Percentiles rank a stretch among this genome's conserved stretches.
Evolutionary conservation across 2,888 invertebrate genomes (phyloP).

Genomic region (Neelides folsomi): DNA sequence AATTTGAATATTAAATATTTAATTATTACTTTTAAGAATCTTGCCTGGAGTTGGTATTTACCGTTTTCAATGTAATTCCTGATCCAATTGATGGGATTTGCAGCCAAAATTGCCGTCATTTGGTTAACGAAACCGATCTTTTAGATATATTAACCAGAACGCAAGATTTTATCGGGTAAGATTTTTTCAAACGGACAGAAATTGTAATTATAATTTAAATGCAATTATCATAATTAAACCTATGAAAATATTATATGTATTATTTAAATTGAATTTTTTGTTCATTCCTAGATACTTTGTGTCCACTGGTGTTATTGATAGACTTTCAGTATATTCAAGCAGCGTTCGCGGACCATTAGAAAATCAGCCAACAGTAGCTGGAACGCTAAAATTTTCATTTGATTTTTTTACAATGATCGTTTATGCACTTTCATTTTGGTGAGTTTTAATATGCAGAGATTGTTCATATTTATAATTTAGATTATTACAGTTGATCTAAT

Average conservation of each 20-base stretch:
- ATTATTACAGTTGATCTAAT: too few relatives aligned
- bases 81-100: constrained; percentile 28
- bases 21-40: constrained; percentile 17
- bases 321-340: constrained; percentile 55
- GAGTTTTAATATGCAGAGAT: too few relatives aligned
- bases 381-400: constrained; percentile 43
- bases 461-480: too few relatives aligned
- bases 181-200: constrained; percentile 1
- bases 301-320: constrained; percentile 65
- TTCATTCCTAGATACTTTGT: constrained; percentile 73
- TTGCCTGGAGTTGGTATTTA: constrained; percentile 20
- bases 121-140: constrained; percentile 8
- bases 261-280: constrained; percentile 37
- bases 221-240: not conserved
- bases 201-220: not conserved
- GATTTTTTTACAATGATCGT: constrained; percentile 43
- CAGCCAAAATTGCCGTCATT: constrained; percentile 11
- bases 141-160: constrained; percentile 16
- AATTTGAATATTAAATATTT: not conserved
- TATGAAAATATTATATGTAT: not conserved
- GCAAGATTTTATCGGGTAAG: constrained; percentile 28
- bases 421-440: constrained; percentile 17
- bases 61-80: constrained; percentile 23
- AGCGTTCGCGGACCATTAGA: constrained; percentile 56
- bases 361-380: constrained; percentile 38